phyloP scores from a whole-genome alignment of 1,140 invertebrate species.

The Drosophila yakuba region DNA sequence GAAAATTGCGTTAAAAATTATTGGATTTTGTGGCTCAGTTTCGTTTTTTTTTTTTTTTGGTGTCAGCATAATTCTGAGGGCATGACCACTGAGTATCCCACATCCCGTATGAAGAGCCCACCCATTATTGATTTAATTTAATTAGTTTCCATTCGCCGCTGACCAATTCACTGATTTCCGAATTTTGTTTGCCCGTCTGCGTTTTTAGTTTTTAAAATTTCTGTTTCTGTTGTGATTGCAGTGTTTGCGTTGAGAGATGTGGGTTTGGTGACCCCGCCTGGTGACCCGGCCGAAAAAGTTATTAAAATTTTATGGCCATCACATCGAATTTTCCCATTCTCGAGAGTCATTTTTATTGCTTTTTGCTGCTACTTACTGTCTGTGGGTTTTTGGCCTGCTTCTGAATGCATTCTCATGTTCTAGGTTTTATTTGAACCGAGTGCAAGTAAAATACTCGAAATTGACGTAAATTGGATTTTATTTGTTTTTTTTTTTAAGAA shows the following conservation, averaged over 20 bases:
- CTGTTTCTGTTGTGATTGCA: conserved; percentile 38
- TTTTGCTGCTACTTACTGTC: conserved; percentile 16
- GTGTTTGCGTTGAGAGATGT: conserved; percentile 56
- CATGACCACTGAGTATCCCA: conserved; percentile 5
- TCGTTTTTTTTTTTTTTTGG: conserved; percentile 16
- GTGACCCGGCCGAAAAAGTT: conserved; percentile 56
- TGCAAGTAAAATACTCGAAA: conserved; percentile 15
- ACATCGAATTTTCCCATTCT: conserved; percentile 26
- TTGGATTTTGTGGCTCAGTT: conserved; percentile 42
- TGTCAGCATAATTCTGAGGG: conserved; percentile 53
- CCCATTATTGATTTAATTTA: conserved; percentile 75
- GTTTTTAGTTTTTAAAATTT: conserved; percentile 63
- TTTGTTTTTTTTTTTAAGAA: conserved; percentile 24
- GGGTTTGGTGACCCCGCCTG: conserved; percentile 41
- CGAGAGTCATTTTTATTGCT: conserved; percentile 55
- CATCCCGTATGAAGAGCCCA: conserved; percentile 10
- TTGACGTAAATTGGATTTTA: conserved; percentile 22
- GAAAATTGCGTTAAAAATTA: conserved; percentile 48
- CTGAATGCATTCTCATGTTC: conserved; percentile 58
- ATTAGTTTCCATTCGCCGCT: conserved; percentile 64
- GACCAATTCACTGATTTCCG: conserved; percentile 64
- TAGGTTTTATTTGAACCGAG: conserved; percentile 5
- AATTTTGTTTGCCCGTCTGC: conserved; percentile 60
- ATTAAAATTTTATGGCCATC: conserved; percentile 72
- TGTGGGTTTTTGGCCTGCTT: conserved; percentile 10